Percentiles rank a stretch among this genome's conserved stretches.
Conservation (phyloP, 2,888 invertebrate species). For the Sympetrum striolatum region DNA sequence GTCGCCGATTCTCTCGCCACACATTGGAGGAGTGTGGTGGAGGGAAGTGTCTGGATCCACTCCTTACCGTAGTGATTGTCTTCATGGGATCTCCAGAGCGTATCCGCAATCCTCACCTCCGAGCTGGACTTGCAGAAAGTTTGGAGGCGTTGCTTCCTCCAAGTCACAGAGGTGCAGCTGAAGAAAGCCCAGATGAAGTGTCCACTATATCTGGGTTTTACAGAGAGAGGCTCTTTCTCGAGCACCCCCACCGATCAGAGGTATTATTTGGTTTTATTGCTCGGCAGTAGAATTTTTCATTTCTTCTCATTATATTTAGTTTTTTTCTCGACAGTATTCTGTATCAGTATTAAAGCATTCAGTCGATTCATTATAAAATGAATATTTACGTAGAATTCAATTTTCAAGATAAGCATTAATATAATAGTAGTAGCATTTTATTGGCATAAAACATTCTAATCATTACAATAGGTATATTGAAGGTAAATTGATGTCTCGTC, state of each 20-base stretch:
- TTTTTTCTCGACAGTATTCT: no score
- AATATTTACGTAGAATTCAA: no score
- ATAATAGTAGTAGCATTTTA: no score
- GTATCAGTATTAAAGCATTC: no score
- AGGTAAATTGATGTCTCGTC: no score
- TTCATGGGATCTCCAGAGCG: constrained; percentile 86
- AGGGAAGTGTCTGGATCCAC: constrained; percentile 67
- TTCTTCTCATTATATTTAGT: no score
- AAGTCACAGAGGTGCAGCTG: constrained; percentile 64
- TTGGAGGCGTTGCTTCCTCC: constrained; percentile 83
- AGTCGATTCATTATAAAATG: no score
- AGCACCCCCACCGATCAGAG: constrained; percentile 75
- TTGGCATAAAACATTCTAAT: no score
- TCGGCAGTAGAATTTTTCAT: no score
- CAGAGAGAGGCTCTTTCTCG: constrained; percentile 74
- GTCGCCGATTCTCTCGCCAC: constrained; percentile 69
- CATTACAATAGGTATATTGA: no score
- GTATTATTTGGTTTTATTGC: constrained; percentile 56
- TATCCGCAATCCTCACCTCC: constrained; percentile 89
- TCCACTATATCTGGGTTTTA: constrained; percentile 61
- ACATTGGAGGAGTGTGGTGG: constrained; percentile 72
- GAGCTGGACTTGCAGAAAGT: constrained; percentile 89
- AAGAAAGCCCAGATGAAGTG: constrained; percentile 56
- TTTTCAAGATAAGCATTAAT: no score
- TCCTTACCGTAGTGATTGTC: constrained; percentile 79